Evolutionary conservation across 2,888 invertebrate species (phyloP).

Genomic region (Metalampra italica): DNA sequence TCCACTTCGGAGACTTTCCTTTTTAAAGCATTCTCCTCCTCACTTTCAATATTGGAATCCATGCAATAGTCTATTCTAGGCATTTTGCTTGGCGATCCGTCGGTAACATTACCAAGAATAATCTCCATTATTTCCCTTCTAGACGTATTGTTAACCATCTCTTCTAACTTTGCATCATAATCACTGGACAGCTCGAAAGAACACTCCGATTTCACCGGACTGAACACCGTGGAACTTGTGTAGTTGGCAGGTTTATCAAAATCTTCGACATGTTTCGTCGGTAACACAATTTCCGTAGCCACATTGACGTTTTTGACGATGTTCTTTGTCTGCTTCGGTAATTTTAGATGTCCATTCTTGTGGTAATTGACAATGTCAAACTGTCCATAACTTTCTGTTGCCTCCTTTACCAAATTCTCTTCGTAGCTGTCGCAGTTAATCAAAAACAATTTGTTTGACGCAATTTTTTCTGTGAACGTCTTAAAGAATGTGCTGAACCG

Average conservation of each 20-base stretch:
- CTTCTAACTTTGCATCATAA: conserved; percentile 64
- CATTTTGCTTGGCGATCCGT: conserved; percentile 46
- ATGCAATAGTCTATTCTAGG: conserved; percentile 59
- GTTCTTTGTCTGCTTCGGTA: conserved; percentile 38
- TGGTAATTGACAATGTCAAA: conserved; percentile 57
- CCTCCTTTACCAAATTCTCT: conserved; percentile 54
- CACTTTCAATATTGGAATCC: conserved; percentile 49
- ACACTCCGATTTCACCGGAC: conserved; percentile 67
- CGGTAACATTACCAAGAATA: conserved; percentile 59
- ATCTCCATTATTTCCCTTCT: conserved; percentile 73
- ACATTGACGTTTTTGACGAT: conserved; percentile 52
- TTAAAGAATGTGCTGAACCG: conserved; percentile 49
- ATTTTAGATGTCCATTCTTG: conserved; percentile 56
- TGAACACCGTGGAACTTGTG: conserved; percentile 33
- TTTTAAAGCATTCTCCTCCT: conserved; percentile 35
- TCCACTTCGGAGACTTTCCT: conserved; percentile 50
- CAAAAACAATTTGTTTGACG: conserved; percentile 43
- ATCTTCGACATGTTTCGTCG: conserved; percentile 18
- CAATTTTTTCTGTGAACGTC: conserved; percentile 28
- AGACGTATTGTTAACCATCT: conserved; percentile 67
- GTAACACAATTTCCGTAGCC: conserved; percentile 50
- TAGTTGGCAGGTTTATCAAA: conserved; percentile 7
- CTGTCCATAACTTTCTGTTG: conserved; percentile 41
- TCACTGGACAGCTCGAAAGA: conserved; percentile 65
- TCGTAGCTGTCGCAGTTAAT: conserved; percentile 63